Evolutionary conservation across 2,797 vertebrate species (phyloP), one percentile per base, ranked within the genome.

Genomic region (Sitta carolinensis): DNA sequence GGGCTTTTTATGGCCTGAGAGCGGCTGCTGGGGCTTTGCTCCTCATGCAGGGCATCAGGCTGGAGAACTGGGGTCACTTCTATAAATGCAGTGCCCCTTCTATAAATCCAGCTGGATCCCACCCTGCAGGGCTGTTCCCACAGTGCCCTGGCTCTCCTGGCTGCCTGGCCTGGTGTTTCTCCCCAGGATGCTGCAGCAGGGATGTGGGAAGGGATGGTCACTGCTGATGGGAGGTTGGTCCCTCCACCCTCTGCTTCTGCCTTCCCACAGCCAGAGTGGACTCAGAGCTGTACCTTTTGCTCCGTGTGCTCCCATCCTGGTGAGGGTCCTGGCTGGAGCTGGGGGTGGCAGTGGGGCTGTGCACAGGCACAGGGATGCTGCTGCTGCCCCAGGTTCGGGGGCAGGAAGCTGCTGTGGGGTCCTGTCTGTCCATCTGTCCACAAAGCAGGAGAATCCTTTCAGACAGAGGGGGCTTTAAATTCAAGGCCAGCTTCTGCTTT

Each of bases 311-410:
- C 57, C 81, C 64, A 11, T 4, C 45, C 75, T 11, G 34, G 13
- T 59, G 38, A 40, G 40, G 45, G 42, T 43, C 42, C 40, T 40
- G 34, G 11, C 63, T 48, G 5, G 67, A n/a, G 61, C 47, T 42
- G 84, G 40, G 32, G 38, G 2, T 29, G 59, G 22, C 26, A 36
- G 16, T 3, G 11, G 66, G 52, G 30, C 40, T 6, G 10, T 1
- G 34, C 11, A 9, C 20, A 4, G 48, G n/a, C 34, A 10, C 11
- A 2, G 51, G 51, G 14, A 7, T 2, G 29, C 11, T 59, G 69
- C 55, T 70, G 69, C 55, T 34, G 30, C 8, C 26, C 32, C 16
- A 3, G 7, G 3, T 14, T 58, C 0, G 0, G 45, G 10, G 11
- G 0, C 3, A 59, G 40, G 32, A 20, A 76, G 40, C 51, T 61